phyloP scores from a whole-genome alignment of 2,797 vertebrate genomes.

The Peromyscus attwateri region DNA sequence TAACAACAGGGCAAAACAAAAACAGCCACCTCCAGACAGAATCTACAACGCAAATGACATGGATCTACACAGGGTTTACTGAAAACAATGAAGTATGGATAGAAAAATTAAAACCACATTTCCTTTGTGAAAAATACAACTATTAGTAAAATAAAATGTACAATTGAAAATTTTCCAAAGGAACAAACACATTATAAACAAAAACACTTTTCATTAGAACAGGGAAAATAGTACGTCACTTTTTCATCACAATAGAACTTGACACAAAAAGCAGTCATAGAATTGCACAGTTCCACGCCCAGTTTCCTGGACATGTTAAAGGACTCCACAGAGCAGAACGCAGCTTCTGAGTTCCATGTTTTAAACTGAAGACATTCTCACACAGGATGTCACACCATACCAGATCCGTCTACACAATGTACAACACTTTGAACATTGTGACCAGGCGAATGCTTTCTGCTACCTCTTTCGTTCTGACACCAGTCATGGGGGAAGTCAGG shows the following conservation, averaged over 20 bases:
- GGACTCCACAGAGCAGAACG: conserved; percentile 92
- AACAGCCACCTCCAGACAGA: conserved; percentile 90
- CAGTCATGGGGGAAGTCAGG: conserved; percentile 86
- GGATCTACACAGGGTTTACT: conserved; percentile 92
- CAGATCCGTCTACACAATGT: conserved; percentile 94
- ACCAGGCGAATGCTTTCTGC: conserved; percentile 88
- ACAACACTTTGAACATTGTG: conserved; percentile 92
- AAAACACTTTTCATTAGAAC: conserved; percentile 91
- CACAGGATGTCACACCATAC: conserved; percentile 89
- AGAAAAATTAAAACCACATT: conserved; percentile 93
- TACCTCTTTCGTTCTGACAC: conserved; percentile 83
- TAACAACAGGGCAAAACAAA: conserved; percentile 92
- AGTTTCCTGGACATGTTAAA: conserved; percentile 90
- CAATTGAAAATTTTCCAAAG: conserved; percentile 89
- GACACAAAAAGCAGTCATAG: conserved; percentile 93
- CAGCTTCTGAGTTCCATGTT: conserved; percentile 86
- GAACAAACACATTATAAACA: conserved; percentile 92
- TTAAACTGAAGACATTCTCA: conserved; percentile 87
- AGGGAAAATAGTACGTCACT: conserved; percentile 93
- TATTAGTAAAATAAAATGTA: conserved; percentile 97
- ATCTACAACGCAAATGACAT: conserved; percentile 92
- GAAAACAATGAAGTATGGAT: conserved; percentile 92
- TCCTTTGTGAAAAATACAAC: conserved; percentile 99
- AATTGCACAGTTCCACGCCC: conserved; percentile 93
- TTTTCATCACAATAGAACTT: conserved; percentile 92